A percentile compares a stretch with the other conserved stretches of the same genome.
These are phyloP conservation scores for Pachliopta kotzebuea DNA, from an alignment of 2,888 invertebrate species.

Conservation along the genomic window DNA sequence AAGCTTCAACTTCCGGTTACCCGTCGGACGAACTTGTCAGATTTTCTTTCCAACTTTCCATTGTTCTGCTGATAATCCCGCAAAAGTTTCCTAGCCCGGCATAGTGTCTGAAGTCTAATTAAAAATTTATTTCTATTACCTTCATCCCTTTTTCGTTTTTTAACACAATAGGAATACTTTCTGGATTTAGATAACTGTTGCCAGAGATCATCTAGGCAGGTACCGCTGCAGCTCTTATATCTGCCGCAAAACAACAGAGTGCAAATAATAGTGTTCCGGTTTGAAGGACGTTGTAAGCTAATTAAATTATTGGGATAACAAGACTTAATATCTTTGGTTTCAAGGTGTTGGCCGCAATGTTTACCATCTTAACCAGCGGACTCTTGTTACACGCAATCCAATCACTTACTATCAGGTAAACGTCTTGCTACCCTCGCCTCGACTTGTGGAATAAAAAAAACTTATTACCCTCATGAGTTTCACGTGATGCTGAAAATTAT, in stretches of 20 bases:
- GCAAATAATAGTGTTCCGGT: too few relatives aligned
- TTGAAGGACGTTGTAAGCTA: too few relatives aligned
- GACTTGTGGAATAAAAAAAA: too few relatives aligned
- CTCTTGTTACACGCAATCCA: too few relatives aligned
- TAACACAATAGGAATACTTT: background rate
- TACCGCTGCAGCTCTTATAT: too few relatives aligned
- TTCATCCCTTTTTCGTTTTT: background rate
- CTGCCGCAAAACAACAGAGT: too few relatives aligned
- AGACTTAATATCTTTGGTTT: background rate
- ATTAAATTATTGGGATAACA: background rate
- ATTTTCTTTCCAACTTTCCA: constrained; percentile 28
- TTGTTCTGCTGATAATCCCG: constrained; percentile 22
- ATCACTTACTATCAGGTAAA: background rate
- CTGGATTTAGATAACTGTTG: too few relatives aligned
- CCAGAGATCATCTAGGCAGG: too few relatives aligned
- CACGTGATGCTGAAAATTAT: background rate
- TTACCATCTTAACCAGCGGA: too few relatives aligned
- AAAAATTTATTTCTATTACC: background rate
- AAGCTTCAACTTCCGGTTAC: constrained; percentile 55
- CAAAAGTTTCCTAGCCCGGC: constrained; percentile 15
- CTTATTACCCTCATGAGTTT: background rate
- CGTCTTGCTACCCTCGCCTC: too few relatives aligned
- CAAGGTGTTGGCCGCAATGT: too few relatives aligned
- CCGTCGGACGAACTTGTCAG: constrained; percentile 48
- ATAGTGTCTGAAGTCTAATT: constrained; percentile 17